Evolutionary conservation across 2,888 invertebrate genomes (phyloP).

Genomic region (Chrysotoxum bicinctum): DNA sequence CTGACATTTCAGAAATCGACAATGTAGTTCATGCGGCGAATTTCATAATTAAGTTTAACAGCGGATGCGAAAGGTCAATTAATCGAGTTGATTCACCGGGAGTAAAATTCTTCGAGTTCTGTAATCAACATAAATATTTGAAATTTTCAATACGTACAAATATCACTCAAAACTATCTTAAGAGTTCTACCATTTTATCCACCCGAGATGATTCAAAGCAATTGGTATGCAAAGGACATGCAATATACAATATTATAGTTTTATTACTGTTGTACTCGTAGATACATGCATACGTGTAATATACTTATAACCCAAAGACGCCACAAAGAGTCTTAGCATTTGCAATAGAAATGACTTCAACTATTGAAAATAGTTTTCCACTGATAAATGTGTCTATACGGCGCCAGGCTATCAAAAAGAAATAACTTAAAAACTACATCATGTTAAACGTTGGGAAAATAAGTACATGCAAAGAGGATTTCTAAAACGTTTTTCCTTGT

Average conservation of each 20-base stretch:
- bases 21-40: too few species aligned
- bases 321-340: background rate
- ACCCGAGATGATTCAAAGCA: background rate
- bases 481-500: background rate
- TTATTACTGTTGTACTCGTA: background rate
- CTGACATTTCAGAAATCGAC: too few species aligned
- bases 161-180: too few species aligned
- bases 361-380: constrained; percentile 5
- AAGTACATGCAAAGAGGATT: constrained; percentile 9
- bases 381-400: constrained; percentile 24
- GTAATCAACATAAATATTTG: too few species aligned
- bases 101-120: too few species aligned
- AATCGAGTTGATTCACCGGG: too few species aligned
- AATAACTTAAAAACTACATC: background rate
- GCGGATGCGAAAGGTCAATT: too few species aligned
- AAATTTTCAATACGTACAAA: too few species aligned
- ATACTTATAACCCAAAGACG: background rate
- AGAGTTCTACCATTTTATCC: background rate
- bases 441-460: background rate
- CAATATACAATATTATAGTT: too few species aligned
- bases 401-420: constrained; percentile 12
- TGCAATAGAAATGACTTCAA: constrained; percentile 8
- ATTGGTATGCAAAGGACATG: constrained; percentile 20
- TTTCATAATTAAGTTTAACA: too few species aligned
- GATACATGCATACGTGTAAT: too few species aligned